These are phyloP conservation scores for Salvator merianae DNA, from an alignment of 2,113 vertebrate genomes.

Conservation along the genomic window DNA sequence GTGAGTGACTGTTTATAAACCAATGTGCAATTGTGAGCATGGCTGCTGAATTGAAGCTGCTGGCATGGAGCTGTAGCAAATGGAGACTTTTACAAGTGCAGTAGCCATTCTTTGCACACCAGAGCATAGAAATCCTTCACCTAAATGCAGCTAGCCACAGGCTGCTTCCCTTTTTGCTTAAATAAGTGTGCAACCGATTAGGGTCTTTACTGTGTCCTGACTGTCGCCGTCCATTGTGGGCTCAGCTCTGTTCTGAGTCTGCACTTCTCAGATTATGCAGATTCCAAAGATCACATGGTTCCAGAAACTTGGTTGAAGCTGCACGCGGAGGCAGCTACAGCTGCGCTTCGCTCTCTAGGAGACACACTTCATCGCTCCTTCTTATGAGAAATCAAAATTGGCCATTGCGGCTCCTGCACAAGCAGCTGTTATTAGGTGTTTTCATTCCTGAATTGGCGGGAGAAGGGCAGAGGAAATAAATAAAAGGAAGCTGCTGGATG, in stretches of 20 bases:
- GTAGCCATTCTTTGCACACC: neutral
- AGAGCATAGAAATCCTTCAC: rapidly evolving
- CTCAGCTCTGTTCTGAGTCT: neutral
- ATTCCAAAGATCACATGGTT: conserved; percentile 45
- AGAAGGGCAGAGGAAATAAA: neutral
- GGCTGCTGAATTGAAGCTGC: neutral
- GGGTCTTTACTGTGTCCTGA: neutral
- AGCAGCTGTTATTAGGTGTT: conserved; percentile 75
- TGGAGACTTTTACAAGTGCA: neutral
- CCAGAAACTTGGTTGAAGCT: conserved; percentile 30
- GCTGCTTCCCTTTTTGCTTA: neutral
- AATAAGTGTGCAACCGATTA: neutral
- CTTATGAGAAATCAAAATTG: conserved; percentile 58
- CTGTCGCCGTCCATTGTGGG: neutral
- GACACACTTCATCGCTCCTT: conserved; percentile 53
- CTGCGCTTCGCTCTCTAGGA: conserved; percentile 47
- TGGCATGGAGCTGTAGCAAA: neutral
- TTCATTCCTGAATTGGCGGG: conserved; percentile 40
- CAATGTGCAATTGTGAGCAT: neutral
- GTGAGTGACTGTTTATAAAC: neutral
- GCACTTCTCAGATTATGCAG: conserved; percentile 7
- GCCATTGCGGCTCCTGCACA: conserved; percentile 55
- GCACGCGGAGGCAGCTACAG: conserved; percentile 52
- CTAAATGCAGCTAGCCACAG: neutral
- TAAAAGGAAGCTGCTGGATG: conserved; percentile 38